A percentile compares a stretch with the other conserved stretches of the same genome.
Conservation (phyloP, 2,888 invertebrate species). For the Polydrusus cervinus region DNA sequence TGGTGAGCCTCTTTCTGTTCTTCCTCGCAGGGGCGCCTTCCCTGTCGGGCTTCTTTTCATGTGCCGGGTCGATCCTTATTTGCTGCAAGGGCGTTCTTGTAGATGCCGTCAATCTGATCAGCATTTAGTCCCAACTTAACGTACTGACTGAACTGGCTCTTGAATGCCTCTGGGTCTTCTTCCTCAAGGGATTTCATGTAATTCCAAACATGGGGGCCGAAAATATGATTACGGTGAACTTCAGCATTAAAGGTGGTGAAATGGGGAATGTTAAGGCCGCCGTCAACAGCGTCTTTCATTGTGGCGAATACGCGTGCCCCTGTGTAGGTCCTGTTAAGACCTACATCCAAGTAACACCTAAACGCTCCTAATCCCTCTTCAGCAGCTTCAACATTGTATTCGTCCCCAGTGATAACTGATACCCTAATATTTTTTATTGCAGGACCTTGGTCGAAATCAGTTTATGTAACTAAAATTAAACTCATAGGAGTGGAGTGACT, state of each 20-base stretch:
- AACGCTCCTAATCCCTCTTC: slow-evolving; percentile 95
- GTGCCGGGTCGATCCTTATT: slow-evolving; percentile 92
- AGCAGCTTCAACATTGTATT: slow-evolving; percentile 94
- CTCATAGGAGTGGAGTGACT: too few relatives aligned
- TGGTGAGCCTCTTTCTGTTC: slow-evolving; percentile 92
- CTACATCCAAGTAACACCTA: slow-evolving; percentile 96
- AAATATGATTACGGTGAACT: slow-evolving; percentile 96
- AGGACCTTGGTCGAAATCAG: too few relatives aligned
- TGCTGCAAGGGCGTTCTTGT: slow-evolving; percentile 95
- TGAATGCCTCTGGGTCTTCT: slow-evolving; percentile 98
- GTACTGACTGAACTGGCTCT: slow-evolving; percentile 97
- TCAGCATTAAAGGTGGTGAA: slow-evolving; percentile 95
- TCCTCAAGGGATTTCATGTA: slow-evolving; percentile 96
- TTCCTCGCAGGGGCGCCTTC: slow-evolving; percentile 83
- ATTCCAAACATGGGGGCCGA: slow-evolving; percentile 97
- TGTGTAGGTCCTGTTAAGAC: slow-evolving; percentile 97
- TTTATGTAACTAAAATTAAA: too few relatives aligned
- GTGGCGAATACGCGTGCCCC: slow-evolving; percentile 99
- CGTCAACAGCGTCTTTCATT: slow-evolving; percentile 99
- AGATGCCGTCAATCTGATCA: slow-evolving; percentile 94
- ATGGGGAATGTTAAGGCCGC: slow-evolving; percentile 99
- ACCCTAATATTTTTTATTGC: too few relatives aligned
- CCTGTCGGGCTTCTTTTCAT: slow-evolving; percentile 70
- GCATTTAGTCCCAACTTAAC: slow-evolving; percentile 93
- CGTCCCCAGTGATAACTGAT: slow-evolving; percentile 95